Base-by-base conservation (phyloP, 2,113 vertebrate genomes). In the Osmerus mordax region DNA sequence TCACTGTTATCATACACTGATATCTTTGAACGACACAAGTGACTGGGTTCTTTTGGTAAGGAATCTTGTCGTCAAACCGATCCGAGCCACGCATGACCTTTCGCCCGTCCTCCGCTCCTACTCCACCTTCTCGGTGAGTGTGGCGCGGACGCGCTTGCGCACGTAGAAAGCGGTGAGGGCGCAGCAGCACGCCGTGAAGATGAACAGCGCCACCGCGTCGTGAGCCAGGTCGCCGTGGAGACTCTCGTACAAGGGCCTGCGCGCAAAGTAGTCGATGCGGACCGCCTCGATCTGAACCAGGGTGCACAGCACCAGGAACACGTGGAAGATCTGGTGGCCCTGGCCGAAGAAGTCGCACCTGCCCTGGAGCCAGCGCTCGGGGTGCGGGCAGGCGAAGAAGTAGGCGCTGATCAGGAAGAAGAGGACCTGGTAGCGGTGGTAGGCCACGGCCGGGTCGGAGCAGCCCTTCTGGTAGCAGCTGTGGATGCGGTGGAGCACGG, bases 301-400 rank as follows among this genome's bases (percentile, higher is more conserved):
- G 0, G 96, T 98, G 90, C 96, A 97, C 36, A 96, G 89, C 23
- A 96, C 93, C 87, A 99, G 87, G 69, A 94, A 95, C 64, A 96
- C 89, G 0, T 99, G 97, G 56, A 99, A 99, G 72, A 98, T 92
- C 88, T 99, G 97, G 83, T 99, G 97, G 84, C 97, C 94, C 87
- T 99, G 97, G 54, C 96, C 96, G 0, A 98, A 90, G 73, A 97
- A 91, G 75, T 99, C 95, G 65, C 96, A 99, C 76, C 84, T 91
- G 13, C 96, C 96, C 0, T 95, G 95, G 81, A 98, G 93, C 93
- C 93, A 95, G 72, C 95, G 93, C 90, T 99, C 96, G 0, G 97
- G 97, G 85, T 96, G 91, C 2, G 95, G 95, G 4, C 92, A 93
- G 0, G 94, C 94, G 87, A 99, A 99, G 83, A 99, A 99, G 19